Evolutionary conservation across 2,797 vertebrate genomes (phyloP).

Genomic region (Gymnocypris eckloni): DNA sequence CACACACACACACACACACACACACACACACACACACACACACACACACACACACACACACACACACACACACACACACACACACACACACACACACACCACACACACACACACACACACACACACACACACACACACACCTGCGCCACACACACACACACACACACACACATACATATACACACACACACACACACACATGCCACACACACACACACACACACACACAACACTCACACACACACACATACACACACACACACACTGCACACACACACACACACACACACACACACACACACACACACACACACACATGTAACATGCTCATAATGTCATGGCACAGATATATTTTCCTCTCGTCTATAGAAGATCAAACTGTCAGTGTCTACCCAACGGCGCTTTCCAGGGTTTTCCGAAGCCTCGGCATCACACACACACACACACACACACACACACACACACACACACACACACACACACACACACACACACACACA

Average conservation of each 20-base stretch:
- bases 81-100: too few species aligned
- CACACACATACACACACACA: conserved; percentile 18
- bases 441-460: conserved; percentile 5
- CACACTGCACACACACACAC: conserved; percentile 9
- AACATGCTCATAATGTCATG: conserved; percentile 12
- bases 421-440: background rate
- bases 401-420: conserved; percentile 4
- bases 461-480: background rate
- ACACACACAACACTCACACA: background rate
- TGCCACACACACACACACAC: too few species aligned
- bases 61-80: background rate
- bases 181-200: too few species aligned
- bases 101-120: too few species aligned
- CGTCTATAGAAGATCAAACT: conserved; percentile 3
- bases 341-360: conserved; percentile 19
- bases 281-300: conserved; percentile 5
- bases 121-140: too few species aligned
- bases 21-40: background rate
- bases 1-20: conserved; percentile 1
- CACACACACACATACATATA: background rate
- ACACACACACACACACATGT: conserved; percentile 7
- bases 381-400: conserved; percentile 10
- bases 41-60: background rate
- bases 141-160: too few species aligned
- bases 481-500: background rate